These are phyloP conservation scores for Myxocyprinus asiaticus DNA, from an alignment of 2,113 vertebrate species.

Conservation along the genomic window DNA sequence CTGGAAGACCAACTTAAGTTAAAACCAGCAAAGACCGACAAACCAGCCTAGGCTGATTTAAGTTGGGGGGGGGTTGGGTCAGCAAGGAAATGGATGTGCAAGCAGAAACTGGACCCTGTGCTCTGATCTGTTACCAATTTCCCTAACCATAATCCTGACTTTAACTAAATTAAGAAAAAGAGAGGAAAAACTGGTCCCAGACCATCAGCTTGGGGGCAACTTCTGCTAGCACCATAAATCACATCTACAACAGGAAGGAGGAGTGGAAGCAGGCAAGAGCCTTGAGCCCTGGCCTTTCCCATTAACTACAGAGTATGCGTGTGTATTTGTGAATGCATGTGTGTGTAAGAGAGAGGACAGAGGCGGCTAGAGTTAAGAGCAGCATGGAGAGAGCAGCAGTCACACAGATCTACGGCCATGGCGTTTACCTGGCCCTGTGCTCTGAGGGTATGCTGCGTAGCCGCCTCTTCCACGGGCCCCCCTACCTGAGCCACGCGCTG, in stretches of 20 bases:
- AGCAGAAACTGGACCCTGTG: slow-evolving; percentile 9
- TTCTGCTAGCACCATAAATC: slow-evolving; percentile 38
- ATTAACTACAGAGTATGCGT: slow-evolving; percentile 36
- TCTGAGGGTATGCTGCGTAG: slow-evolving; percentile 77
- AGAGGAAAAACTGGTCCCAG: slow-evolving; percentile 30
- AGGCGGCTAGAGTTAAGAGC: slow-evolving; percentile 63
- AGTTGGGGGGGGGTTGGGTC: too few species aligned
- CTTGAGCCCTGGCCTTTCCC: slow-evolving; percentile 28
- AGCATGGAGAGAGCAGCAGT: slow-evolving; percentile 64
- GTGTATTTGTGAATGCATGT: slow-evolving; percentile 32
- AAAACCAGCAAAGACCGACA: too few species aligned
- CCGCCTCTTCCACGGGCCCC: slow-evolving; percentile 76
- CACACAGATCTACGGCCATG: slow-evolving; percentile 80
- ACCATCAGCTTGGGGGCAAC: slow-evolving; percentile 36
- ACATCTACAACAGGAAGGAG: slow-evolving; percentile 34
- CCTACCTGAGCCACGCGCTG: slow-evolving; percentile 89
- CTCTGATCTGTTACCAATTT: slow-evolving; percentile 46
- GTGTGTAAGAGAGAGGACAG: slow-evolving; percentile 46
- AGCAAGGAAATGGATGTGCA: background rate
- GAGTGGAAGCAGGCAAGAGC: slow-evolving; percentile 14
- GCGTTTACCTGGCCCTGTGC: slow-evolving; percentile 81
- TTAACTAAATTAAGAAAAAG: slow-evolving; percentile 22
- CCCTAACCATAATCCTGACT: background rate
- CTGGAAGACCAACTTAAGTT: too few species aligned
- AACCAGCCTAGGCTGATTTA: too few species aligned